Percentiles rank a stretch among this genome's conserved stretches.
These are phyloP conservation scores for Drymodes brunneopygia DNA, from an alignment of 2,113 vertebrate species.

Conservation along the genomic window DNA sequence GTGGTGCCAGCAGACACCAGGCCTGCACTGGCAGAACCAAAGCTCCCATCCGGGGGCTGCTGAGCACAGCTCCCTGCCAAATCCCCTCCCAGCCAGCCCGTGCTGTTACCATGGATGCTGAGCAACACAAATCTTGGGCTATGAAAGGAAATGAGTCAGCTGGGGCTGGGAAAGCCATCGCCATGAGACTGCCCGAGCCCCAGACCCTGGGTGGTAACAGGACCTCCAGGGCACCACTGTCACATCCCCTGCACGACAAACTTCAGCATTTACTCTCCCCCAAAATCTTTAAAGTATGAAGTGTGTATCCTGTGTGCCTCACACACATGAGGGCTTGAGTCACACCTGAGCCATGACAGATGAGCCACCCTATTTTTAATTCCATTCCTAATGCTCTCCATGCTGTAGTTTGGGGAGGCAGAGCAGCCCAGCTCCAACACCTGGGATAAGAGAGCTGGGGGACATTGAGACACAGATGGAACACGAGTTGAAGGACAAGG, in stretches of 20 bases:
- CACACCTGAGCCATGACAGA: background rate
- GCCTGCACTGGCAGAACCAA: background rate
- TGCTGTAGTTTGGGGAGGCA: background rate
- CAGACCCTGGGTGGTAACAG: background rate
- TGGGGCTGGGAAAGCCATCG: background rate
- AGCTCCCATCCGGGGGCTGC: fast-evolving
- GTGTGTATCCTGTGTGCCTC: background rate
- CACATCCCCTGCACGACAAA: background rate
- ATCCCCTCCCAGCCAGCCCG: background rate
- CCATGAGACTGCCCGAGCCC: fast-evolving
- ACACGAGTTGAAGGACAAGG: background rate
- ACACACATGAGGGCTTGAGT: background rate
- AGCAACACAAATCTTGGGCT: background rate
- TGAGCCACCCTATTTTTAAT: background rate
- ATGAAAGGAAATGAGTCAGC: background rate
- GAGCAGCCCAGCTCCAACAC: background rate
- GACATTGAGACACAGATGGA: background rate
- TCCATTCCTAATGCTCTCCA: background rate
- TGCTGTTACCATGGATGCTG: background rate
- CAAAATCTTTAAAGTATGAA: background rate
- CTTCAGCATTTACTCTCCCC: background rate
- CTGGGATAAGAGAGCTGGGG: background rate
- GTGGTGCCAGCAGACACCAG: fast-evolving
- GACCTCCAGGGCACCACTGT: background rate
- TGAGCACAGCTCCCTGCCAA: background rate